Evolutionary conservation across 2,888 invertebrate species (phyloP).

Genomic region (Venusia cambrica): DNA sequence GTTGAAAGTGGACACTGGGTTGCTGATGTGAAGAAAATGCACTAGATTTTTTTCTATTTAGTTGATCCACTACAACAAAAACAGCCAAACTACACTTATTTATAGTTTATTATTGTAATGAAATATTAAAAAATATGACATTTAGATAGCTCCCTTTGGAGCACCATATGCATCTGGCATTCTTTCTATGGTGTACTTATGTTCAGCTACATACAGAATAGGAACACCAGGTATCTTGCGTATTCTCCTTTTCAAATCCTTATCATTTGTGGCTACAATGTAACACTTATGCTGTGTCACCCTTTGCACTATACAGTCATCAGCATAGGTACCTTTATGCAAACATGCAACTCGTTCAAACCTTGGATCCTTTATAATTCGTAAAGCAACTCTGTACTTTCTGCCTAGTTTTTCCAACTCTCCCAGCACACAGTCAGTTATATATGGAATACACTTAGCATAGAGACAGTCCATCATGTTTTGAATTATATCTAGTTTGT

Average conservation of each 20-base stretch:
- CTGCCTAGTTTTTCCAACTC: constrained; percentile 98
- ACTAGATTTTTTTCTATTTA: too few species aligned
- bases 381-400: constrained; percentile 96
- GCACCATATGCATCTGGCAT: constrained; percentile 99
- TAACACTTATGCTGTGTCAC: constrained; percentile 99
- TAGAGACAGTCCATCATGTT: constrained; percentile 99
- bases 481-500: constrained; percentile 97
- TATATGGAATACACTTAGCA: constrained; percentile 98
- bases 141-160: constrained; percentile 83
- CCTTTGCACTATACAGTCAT: constrained; percentile 98
- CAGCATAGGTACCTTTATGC: constrained; percentile 99
- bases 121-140: constrained; percentile 7
- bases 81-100: too few species aligned
- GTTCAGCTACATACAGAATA: constrained; percentile 97
- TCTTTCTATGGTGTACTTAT: constrained; percentile 96
- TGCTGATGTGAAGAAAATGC: too few species aligned
- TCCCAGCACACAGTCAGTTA: constrained; percentile 98
- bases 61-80: too few species aligned
- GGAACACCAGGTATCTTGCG: constrained; percentile 99
- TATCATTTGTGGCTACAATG: constrained; percentile 99
- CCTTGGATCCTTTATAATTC: constrained; percentile 95
- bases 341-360: constrained; percentile 96
- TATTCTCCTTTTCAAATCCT: constrained; percentile 96
- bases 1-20: too few species aligned
- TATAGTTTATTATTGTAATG: constrained; percentile 4